Percentiles rank a stretch among this genome's conserved stretches.
Conservation (phyloP, 2,797 vertebrate genomes). For the Oryzias sinensis region DNA sequence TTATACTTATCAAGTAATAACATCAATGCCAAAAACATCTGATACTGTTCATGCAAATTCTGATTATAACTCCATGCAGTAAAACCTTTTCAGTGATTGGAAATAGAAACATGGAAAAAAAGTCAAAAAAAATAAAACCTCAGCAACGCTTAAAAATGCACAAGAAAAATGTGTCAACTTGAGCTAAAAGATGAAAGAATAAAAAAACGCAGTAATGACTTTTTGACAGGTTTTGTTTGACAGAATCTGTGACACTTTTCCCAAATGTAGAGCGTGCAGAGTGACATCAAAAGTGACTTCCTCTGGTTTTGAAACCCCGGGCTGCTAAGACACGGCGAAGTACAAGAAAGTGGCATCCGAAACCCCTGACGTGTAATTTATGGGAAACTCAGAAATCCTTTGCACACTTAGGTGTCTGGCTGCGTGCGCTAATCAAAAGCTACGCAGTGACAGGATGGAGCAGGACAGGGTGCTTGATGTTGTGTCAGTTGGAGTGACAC, state of each 20-base stretch:
- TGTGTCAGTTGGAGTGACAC: slow-evolving; percentile 54
- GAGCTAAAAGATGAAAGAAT: slow-evolving; percentile 23
- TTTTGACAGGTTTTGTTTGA: slow-evolving; percentile 22
- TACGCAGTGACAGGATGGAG: slow-evolving; percentile 43
- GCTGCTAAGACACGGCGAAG: slow-evolving; percentile 38
- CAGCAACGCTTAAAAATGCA: background rate
- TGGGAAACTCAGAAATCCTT: slow-evolving; percentile 48
- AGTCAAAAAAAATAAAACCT: slow-evolving; percentile 15
- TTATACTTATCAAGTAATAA: no score
- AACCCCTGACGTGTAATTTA: slow-evolving; percentile 59
- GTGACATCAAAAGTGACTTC: slow-evolving; percentile 40
- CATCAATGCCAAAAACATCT: no score
- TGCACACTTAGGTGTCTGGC: slow-evolving; percentile 51
- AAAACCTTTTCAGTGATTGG: no score
- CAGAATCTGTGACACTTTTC: slow-evolving; percentile 26
- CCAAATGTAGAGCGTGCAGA: slow-evolving; percentile 26
- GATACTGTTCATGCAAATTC: no score
- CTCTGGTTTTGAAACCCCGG: slow-evolving; percentile 30
- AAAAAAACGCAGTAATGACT: slow-evolving; percentile 42
- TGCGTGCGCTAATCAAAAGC: slow-evolving; percentile 67
- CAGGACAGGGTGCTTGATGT: slow-evolving; percentile 51
- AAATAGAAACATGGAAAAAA: background rate
- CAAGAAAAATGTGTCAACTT: slow-evolving; percentile 17
- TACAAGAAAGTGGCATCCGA: slow-evolving; percentile 35
- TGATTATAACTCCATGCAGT: no score